Conservation (phyloP, 2,113 vertebrate genomes). For the Struthidea cinerea region DNA sequence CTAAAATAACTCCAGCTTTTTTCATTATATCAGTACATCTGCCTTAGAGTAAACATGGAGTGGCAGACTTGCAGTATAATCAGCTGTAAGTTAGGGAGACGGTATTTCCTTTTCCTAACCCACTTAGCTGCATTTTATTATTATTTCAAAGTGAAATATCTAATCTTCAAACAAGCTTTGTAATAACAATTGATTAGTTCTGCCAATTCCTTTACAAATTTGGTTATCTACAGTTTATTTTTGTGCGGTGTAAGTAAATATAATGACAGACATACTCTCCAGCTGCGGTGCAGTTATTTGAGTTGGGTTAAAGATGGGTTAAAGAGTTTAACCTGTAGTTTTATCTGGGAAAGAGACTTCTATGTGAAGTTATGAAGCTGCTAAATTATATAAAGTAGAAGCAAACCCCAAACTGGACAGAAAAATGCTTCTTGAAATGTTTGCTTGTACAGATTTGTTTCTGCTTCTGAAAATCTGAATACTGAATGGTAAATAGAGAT, state of each 20-base stretch:
- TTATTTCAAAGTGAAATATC: constrained; percentile 62
- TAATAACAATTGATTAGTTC: constrained; percentile 77
- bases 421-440: neutral
- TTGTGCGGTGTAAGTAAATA: constrained; percentile 60
- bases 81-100: constrained; percentile 60
- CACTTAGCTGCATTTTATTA: constrained; percentile 66
- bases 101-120: constrained; percentile 64
- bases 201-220: constrained; percentile 77
- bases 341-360: neutral
- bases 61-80: constrained; percentile 52
- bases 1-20: constrained; percentile 69
- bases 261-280: constrained; percentile 33
- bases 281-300: constrained; percentile 31
- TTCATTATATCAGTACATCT: constrained; percentile 66
- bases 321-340: constrained; percentile 33
- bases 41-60: constrained; percentile 66
- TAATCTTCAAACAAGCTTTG: constrained; percentile 71
- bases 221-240: constrained; percentile 74
- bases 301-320: neutral
- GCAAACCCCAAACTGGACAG: neutral
- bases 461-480: neutral
- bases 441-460: neutral
- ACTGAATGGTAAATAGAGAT: neutral
- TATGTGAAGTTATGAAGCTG: neutral
- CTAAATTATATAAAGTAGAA: neutral